phyloP scores from a whole-genome alignment of 2,113 vertebrate species.

The Antennarius striatus region DNA sequence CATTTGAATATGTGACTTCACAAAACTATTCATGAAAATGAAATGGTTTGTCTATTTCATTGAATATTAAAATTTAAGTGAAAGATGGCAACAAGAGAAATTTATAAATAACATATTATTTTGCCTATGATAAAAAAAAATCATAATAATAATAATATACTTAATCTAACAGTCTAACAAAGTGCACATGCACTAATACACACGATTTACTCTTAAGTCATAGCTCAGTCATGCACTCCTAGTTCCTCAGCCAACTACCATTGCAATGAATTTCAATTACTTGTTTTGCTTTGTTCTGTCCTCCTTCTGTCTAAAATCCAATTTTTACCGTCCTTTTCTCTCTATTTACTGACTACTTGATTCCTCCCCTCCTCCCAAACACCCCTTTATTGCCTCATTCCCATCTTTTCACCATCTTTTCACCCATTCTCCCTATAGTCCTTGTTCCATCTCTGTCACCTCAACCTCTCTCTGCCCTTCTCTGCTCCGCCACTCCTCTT shows the following conservation, averaged over 20 bases:
- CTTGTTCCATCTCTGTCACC: slow-evolving; percentile 53
- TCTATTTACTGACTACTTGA: slow-evolving; percentile 48
- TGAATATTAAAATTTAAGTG: slow-evolving; percentile 5
- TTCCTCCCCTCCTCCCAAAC: slow-evolving; percentile 34
- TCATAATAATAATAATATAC: slow-evolving; percentile 1
- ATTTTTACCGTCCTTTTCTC: slow-evolving; percentile 26
- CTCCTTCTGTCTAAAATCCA: slow-evolving; percentile 25
- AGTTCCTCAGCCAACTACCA: slow-evolving; percentile 22
- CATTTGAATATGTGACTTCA: slow-evolving; percentile 13
- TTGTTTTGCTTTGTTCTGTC: slow-evolving; percentile 10
- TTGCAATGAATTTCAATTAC: slow-evolving; percentile 43
- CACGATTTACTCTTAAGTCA: not conserved
- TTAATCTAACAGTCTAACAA: slow-evolving; percentile 20
- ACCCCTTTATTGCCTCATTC: slow-evolving; percentile 38
- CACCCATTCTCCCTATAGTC: slow-evolving; percentile 35
- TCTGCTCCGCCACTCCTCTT: slow-evolving; percentile 44
- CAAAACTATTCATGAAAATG: not conserved
- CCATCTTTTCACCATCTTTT: slow-evolving; percentile 33
- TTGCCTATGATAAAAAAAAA: slow-evolving; percentile 31
- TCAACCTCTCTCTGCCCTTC: slow-evolving; percentile 47
- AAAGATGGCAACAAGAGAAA: not conserved
- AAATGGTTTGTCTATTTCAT: slow-evolving; percentile 20
- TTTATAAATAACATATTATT: not conserved
- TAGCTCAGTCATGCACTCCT: not conserved
- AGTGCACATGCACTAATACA: not conserved